Percentiles rank a stretch among this genome's conserved stretches.
Conservation (phyloP, 1,140 invertebrate genomes). For the Microvelia longipes region DNA sequence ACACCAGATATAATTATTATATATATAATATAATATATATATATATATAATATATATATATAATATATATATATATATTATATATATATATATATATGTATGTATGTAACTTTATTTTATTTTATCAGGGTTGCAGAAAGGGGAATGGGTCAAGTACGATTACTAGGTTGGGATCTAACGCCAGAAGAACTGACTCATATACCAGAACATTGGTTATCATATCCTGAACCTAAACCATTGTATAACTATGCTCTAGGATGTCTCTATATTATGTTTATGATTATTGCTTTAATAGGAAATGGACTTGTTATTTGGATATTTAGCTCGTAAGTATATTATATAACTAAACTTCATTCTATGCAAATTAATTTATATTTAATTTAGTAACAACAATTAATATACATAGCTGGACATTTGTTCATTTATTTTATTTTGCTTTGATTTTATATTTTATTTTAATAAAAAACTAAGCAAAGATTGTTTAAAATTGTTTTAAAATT, state of each 20-base stretch:
- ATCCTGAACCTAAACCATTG: conserved; percentile 59
- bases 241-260: conserved; percentile 68
- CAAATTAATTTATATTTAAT: no score
- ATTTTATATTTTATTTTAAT: no score
- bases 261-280: conserved; percentile 62
- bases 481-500: no score
- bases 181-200: conserved; percentile 56
- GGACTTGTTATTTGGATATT: conserved; percentile 82
- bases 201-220: conserved; percentile 67
- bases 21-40: no score
- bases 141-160: conserved; percentile 28
- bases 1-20: no score
- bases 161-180: conserved; percentile 61
- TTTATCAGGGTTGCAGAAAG: not conserved
- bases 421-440: no score
- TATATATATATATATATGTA: no score
- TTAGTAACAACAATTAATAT: not conserved
- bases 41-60: no score
- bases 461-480: no score
- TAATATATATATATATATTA: no score
- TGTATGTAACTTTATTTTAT: no score
- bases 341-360: no score
- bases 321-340: conserved; percentile 42
- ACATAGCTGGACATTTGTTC: not conserved
- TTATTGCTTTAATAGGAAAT: conserved; percentile 63